Base-by-base conservation (phyloP, 1,140 invertebrate species). In the Colletes gigas region DNA sequence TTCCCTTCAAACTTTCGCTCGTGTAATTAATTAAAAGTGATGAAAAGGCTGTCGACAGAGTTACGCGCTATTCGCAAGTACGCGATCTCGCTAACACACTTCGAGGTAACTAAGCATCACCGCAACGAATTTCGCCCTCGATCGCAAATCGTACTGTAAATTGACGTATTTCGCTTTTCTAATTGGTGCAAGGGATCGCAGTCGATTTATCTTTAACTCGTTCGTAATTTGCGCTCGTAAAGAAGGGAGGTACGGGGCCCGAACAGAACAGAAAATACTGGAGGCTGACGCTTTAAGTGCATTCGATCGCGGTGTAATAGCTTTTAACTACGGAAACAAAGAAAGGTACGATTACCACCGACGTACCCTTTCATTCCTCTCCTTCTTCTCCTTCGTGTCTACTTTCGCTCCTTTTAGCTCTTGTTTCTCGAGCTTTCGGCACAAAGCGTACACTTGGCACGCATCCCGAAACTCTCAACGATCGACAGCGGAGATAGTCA, bases 251-350 rank as follows among this genome's bases (percentile, higher is more conserved):
- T 65, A 66, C 50, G 52, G 50, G 3, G 30, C 30, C 59, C 14
- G 70, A 79, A 10, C n/a, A 19, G 77, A 73, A 55, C 60, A 57
- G 60, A 66, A 73, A 73, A 79, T 79, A 79, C 57, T 73, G 72
- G 12, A 66, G 70, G 9, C 72, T 62, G 63, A 67, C 44, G 71
- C 63, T 79, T 63, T 79, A 74, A 80, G 72, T 75, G 78, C 78
- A 75, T 80, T 80, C 78, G 72, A 75, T 80, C 78, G 71, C 54
- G 71, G 41, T 60, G 78, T 80, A 80, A 80, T 80, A 80, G 78
- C 78, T 80, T 80, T 80, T 74, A 80, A 80, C 71, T 74, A 74
- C 78, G 65, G 78, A 80, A 80, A 80, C 78, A 80, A 80, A 74
- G 78, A 75, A 80, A 80, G 63, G 63, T 62, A 74, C 78, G 78